These are phyloP conservation scores for Poecilus cupreus DNA, from an alignment of 2,888 invertebrate species.

Conservation along the genomic window DNA sequence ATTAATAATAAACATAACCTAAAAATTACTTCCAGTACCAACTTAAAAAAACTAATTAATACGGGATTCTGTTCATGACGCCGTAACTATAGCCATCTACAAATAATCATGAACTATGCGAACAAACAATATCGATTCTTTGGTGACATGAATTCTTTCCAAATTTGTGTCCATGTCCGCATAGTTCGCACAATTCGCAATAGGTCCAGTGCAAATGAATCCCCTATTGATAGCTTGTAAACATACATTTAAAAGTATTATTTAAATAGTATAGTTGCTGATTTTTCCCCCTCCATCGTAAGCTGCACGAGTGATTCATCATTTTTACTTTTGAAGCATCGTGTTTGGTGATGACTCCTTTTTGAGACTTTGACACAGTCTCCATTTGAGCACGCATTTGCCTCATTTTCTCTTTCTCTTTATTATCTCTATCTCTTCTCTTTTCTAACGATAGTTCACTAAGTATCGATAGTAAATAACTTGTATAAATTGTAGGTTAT, in stretches of 20 bases:
- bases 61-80: too few species aligned
- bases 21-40: too few species aligned
- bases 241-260: background rate
- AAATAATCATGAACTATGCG: too few species aligned
- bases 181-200: too few species aligned
- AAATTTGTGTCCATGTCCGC: too few species aligned
- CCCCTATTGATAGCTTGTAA: background rate
- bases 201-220: too few species aligned
- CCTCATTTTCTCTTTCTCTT: constrained; percentile 14
- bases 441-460: background rate
- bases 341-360: background rate
- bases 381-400: constrained; percentile 26
- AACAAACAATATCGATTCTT: too few species aligned
- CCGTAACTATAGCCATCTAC: too few species aligned
- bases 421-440: constrained; percentile 6
- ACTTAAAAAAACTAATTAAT: too few species aligned
- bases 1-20: too few species aligned
- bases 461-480: background rate
- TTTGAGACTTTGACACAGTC: background rate
- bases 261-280: background rate
- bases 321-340: background rate
- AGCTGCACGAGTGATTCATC: background rate
- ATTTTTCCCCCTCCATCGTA: background rate
- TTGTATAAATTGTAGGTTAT: background rate
- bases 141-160: too few species aligned